phyloP scores from a whole-genome alignment of 2,888 invertebrate species.

The Pseudococcus longispinus region DNA sequence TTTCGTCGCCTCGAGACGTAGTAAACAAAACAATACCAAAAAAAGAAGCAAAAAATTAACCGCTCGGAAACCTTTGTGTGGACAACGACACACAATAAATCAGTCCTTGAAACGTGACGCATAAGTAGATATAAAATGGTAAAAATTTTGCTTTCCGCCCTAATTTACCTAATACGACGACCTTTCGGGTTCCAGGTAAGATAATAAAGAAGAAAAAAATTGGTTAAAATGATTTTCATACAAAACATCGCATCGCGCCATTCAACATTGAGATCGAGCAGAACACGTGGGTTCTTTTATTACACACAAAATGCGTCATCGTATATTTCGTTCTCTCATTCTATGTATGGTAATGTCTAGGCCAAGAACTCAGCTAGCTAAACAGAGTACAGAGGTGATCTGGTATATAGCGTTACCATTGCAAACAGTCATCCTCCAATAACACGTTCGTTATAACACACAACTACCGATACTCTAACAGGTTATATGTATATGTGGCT shows the following conservation, averaged over 20 bases:
- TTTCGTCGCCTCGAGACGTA: neutral
- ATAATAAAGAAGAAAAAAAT: constrained; percentile 32
- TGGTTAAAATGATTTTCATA: constrained; percentile 39
- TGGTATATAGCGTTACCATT: constrained; percentile 38
- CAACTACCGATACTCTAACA: neutral
- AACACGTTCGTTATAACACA: constrained; percentile 29
- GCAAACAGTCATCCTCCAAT: constrained; percentile 39
- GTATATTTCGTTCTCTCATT: constrained; percentile 55
- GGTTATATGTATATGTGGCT: neutral
- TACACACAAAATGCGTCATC: constrained; percentile 56
- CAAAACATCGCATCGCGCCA: constrained; percentile 41
- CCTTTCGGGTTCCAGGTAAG: constrained; percentile 4
- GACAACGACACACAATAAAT: constrained; percentile 12
- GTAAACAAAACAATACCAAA: neutral
- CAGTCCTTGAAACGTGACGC: constrained; percentile 30
- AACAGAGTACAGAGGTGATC: constrained; percentile 50
- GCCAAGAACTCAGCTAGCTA: constrained; percentile 51
- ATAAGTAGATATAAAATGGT: neutral
- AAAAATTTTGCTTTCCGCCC: constrained; percentile 37
- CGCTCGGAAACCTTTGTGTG: too few species aligned
- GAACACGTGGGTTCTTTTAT: constrained; percentile 56
- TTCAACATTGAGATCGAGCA: constrained; percentile 55
- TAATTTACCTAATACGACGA: constrained; percentile 40
- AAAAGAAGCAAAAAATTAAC: neutral
- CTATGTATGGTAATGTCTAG: constrained; percentile 57